A percentile compares a stretch with the other conserved stretches of the same genome.
Evolutionary conservation across 2,888 invertebrate genomes (phyloP).

Genomic region (Heliconius erato): DNA sequence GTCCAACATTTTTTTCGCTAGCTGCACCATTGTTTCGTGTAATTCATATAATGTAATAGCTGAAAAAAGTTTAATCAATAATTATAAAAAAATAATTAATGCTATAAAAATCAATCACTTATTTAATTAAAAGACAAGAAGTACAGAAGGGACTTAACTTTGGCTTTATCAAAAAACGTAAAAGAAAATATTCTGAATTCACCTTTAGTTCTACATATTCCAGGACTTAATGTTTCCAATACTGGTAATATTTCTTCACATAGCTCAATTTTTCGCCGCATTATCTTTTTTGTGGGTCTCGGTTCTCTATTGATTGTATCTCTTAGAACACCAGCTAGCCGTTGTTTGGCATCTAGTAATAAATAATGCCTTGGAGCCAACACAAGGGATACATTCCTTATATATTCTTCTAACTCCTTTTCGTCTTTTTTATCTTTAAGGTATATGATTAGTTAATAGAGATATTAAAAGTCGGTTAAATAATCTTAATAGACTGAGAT

Average conservation of each 20-base stretch:
- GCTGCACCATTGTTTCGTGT: constrained; percentile 88
- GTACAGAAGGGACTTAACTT: background rate
- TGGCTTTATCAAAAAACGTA: too few species aligned
- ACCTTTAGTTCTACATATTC: constrained; percentile 89
- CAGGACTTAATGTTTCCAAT: constrained; percentile 89
- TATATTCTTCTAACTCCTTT: constrained; percentile 80
- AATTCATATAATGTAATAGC: constrained; percentile 92
- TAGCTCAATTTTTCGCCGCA: constrained; percentile 88
- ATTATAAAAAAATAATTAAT: background rate
- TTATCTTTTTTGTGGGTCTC: constrained; percentile 82
- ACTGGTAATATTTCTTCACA: constrained; percentile 88
- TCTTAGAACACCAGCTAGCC: constrained; percentile 86
- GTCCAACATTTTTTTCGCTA: constrained; percentile 88
- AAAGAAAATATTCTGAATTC: background rate
- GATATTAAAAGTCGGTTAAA: too few species aligned
- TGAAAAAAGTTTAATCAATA: constrained; percentile 61
- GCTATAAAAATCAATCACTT: background rate
- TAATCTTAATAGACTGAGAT: too few species aligned
- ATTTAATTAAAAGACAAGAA: background rate
- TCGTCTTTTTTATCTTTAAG: constrained; percentile 79
- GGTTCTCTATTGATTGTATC: constrained; percentile 81
- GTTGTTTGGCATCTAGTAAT: constrained; percentile 89
- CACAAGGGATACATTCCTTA: constrained; percentile 83
- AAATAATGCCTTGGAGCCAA: constrained; percentile 89
- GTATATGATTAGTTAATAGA: constrained; percentile 31